Evolutionary conservation across 2,113 vertebrate species (phyloP).

Genomic region (Psettodes erumei): DNA sequence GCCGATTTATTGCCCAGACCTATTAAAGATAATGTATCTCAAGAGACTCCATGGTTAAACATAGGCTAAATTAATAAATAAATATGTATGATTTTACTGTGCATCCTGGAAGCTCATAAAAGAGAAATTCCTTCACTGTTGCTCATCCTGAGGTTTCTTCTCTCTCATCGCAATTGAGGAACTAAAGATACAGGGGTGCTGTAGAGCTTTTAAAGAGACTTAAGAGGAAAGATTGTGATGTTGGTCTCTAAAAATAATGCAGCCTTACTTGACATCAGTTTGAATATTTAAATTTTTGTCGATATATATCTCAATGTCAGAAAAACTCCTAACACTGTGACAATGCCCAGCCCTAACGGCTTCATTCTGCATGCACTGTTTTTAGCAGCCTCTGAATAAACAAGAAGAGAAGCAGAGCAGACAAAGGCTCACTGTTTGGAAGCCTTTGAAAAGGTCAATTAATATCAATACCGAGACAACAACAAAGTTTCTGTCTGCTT

Average conservation of each 20-base stretch:
- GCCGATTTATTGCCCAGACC: conserved; percentile 11
- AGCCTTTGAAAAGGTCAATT: conserved; percentile 74
- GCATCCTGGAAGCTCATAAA: neutral
- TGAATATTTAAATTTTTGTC: neutral
- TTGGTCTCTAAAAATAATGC: neutral
- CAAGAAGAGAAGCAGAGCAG: conserved; percentile 43
- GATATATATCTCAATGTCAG: neutral
- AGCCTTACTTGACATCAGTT: neutral
- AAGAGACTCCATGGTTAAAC: neutral
- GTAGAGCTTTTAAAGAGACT: neutral
- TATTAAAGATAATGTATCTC: conserved; percentile 10
- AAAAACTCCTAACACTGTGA: neutral
- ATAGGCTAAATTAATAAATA: conserved; percentile 1
- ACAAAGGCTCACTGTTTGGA: conserved; percentile 53
- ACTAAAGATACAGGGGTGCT: neutral
- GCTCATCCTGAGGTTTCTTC: neutral
- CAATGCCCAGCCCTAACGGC: neutral
- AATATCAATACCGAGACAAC: conserved; percentile 68
- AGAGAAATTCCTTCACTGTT: neutral
- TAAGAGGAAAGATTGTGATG: neutral
- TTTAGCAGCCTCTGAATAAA: conserved; percentile 53
- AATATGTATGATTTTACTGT: neutral
- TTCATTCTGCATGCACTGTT: conserved; percentile 56
- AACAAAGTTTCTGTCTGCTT: conserved; percentile 65
- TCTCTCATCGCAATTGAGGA: neutral